phyloP scores from a whole-genome alignment of 2,888 invertebrate species.

The Caenorhabditis afra region DNA sequence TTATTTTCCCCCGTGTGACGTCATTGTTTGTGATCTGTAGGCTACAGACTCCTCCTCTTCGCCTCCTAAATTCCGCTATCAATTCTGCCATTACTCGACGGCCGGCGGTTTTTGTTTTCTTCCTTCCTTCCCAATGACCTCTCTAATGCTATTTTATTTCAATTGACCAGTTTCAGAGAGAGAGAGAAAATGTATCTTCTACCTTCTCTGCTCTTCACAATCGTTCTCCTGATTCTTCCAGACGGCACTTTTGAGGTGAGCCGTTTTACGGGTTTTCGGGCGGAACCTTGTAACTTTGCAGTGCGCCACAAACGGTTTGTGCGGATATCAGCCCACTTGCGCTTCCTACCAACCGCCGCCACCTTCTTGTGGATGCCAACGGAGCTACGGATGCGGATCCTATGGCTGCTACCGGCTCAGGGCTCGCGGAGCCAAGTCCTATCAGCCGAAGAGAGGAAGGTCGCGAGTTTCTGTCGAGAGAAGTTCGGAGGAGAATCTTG shows the following conservation, averaged over 20 bases:
- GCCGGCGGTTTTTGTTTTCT: conserved; percentile 10
- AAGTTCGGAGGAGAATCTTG: conserved; percentile 57
- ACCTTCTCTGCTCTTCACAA: conserved; percentile 15
- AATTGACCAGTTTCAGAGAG: conserved; percentile 2
- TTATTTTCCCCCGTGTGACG: not conserved
- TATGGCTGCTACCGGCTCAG: conserved; percentile 71
- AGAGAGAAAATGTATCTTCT: conserved; percentile 34
- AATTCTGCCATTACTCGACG: not conserved
- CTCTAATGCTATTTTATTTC: conserved; percentile 1
- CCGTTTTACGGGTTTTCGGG: too few species aligned
- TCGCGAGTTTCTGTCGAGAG: conserved; percentile 40
- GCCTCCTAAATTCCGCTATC: conserved; percentile 3
- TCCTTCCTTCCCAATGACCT: conserved; percentile 12
- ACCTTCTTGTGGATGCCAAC: conserved; percentile 59
- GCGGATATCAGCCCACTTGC: conserved; percentile 71
- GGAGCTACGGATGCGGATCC: conserved; percentile 68
- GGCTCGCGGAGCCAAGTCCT: conserved; percentile 70
- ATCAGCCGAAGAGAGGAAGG: conserved; percentile 62
- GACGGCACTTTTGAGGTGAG: conserved; percentile 51
- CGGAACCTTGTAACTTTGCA: too few species aligned
- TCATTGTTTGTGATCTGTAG: conserved; percentile 21
- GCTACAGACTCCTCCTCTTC: not conserved
- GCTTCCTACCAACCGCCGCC: conserved; percentile 54
- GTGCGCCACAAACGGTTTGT: conserved; percentile 76
- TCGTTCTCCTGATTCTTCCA: conserved; percentile 46